Evolutionary conservation across 2,797 vertebrate genomes (phyloP).

Genomic region (Anabas testudineus): DNA sequence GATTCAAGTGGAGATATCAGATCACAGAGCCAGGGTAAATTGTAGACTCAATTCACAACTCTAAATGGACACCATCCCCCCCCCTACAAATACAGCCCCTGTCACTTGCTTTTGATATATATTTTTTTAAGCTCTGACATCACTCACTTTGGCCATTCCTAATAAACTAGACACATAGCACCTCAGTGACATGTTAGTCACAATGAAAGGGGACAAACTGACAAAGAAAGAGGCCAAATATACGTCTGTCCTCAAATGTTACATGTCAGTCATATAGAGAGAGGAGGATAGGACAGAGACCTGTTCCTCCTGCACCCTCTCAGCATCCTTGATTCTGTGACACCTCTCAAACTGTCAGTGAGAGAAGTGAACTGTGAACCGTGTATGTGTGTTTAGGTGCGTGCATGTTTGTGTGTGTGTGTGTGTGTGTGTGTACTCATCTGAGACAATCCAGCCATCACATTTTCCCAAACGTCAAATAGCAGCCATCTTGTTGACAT

Average conservation of each 20-base stretch:
- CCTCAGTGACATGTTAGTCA: not conserved
- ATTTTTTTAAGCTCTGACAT: conserved; percentile 23
- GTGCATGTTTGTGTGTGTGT: not conserved
- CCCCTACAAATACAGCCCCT: conserved; percentile 13
- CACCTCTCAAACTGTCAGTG: conserved; percentile 40
- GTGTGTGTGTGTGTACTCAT: not conserved
- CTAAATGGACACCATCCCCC: conserved; percentile 18
- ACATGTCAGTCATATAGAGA: conserved; percentile 34
- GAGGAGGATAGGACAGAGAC: conserved; percentile 4
- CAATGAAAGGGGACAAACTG: conserved; percentile 6
- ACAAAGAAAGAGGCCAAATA: conserved; percentile 25
- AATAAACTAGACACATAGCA: conserved; percentile 10
- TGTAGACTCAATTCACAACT: conserved; percentile 18
- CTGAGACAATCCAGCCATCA: conserved; percentile 40
- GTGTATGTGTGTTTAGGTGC: not conserved
- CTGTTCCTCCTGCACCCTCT: not conserved
- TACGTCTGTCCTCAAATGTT: conserved; percentile 36
- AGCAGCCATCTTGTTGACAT: conserved; percentile 44
- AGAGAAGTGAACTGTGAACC: not conserved
- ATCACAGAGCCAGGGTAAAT: conserved; percentile 42
- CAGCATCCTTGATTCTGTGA: conserved; percentile 28
- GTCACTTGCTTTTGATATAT: conserved; percentile 22
- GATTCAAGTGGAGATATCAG: conserved; percentile 33
- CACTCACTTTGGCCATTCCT: conserved; percentile 12
- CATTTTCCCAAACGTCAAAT: conserved; percentile 10